Conservation (phyloP, 2,113 vertebrate genomes). For the Genyomyrus donnyi region DNA sequence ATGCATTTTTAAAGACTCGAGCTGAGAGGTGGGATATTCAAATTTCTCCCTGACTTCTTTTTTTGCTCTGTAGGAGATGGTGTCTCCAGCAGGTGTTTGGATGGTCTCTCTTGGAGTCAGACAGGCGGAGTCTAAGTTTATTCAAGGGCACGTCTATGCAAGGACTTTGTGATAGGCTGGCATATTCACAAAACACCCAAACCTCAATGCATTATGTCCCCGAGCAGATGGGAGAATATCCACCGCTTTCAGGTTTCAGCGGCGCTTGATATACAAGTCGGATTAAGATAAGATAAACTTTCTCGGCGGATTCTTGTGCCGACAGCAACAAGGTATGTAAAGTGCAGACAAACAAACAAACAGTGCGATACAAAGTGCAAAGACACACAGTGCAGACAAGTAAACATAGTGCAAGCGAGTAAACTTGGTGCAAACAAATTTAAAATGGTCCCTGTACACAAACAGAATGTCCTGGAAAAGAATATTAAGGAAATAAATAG, state of each 20-base stretch:
- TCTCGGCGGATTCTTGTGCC: neutral
- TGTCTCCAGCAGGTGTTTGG: neutral
- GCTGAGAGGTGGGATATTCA: constrained; percentile 7
- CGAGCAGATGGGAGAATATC: neutral
- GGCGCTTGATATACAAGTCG: neutral
- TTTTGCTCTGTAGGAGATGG: neutral
- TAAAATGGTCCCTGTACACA: neutral
- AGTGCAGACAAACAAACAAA: neutral
- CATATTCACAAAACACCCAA: neutral
- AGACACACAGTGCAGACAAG: neutral
- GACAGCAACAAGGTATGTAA: neutral
- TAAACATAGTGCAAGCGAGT: neutral
- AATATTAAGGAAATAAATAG: neutral
- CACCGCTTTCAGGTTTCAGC: neutral
- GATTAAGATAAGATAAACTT: neutral
- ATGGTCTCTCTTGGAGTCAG: neutral
- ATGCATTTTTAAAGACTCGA: neutral
- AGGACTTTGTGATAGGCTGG: neutral
- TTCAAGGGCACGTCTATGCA: constrained; percentile 7
- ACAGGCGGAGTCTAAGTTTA: neutral
- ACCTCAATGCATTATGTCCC: neutral
- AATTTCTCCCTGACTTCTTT: neutral
- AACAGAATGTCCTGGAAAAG: neutral
- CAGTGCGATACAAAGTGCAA: neutral
- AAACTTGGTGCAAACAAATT: neutral